A percentile compares a stretch with the other conserved stretches of the same genome.
phyloP scores from a whole-genome alignment of 92 coral and sea anemone species.

The Zoanthus sociatus region DNA sequence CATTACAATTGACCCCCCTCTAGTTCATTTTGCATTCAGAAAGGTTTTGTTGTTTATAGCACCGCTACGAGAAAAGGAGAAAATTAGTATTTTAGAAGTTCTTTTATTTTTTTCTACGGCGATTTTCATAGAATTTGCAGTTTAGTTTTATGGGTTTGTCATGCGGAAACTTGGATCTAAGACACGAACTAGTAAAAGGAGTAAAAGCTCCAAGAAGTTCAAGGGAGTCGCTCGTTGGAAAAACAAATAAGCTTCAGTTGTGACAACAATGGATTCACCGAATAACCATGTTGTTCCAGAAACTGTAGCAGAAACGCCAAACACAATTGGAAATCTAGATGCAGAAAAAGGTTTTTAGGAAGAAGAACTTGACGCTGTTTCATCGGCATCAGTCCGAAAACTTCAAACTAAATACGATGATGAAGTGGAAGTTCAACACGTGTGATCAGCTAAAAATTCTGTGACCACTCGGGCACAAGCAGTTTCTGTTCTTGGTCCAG shows the following conservation, averaged over 20 bases:
- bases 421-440: conserved; percentile 5
- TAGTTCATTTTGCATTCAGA: not conserved
- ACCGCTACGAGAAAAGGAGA: not conserved
- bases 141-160: not conserved
- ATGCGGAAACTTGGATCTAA: conserved; percentile 17
- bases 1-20: conserved; percentile 30
- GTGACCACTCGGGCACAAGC: conserved; percentile 36
- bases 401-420: conserved; percentile 8
- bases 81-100: not conserved
- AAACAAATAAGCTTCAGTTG: not conserved
- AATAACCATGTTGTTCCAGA: not conserved
- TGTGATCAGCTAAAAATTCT: conserved; percentile 22
- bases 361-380: conserved; percentile 15
- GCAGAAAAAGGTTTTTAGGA: not conserved
- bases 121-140: not conserved
- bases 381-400: conserved; percentile 38
- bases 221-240: conserved; percentile 17
- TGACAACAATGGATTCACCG: not conserved
- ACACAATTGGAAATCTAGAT: conserved; percentile 6
- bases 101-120: not conserved
- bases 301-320: conserved; percentile 28
- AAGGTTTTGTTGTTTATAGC: not conserved
- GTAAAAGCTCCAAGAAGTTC: conserved; percentile 2
- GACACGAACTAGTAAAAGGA: conserved; percentile 27
- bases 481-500: conserved; percentile 29